A percentile compares a stretch with the other conserved stretches of the same genome.
These are phyloP conservation scores for Epistrophe grossulariae DNA, from an alignment of 2,888 invertebrate genomes.

Conservation along the genomic window DNA sequence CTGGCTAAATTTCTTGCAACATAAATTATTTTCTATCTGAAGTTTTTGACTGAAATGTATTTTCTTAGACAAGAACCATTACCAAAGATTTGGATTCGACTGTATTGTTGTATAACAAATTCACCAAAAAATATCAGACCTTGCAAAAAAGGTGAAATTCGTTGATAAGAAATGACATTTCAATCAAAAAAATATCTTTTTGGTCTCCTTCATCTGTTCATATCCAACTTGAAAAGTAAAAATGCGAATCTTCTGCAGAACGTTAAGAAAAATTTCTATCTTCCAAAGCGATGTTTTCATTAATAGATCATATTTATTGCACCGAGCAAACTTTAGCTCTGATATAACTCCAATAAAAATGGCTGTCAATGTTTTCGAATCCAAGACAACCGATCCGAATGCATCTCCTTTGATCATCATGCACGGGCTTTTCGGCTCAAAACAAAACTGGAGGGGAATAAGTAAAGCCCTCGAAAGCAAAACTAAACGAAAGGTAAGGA, in stretches of 20 bases:
- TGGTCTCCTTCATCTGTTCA: not conserved
- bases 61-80: not conserved
- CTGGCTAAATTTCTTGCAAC: too few species aligned
- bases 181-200: not conserved
- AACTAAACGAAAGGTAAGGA: constrained; percentile 86
- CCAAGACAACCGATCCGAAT: constrained; percentile 79
- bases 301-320: constrained; percentile 5
- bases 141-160: not conserved
- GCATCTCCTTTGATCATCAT: constrained; percentile 90
- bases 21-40: too few species aligned
- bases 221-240: not conserved
- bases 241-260: constrained; percentile 35
- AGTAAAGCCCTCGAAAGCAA: constrained; percentile 87
- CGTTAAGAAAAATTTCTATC: constrained; percentile 1
- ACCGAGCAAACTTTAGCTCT: constrained; percentile 32
- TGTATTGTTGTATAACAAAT: not conserved
- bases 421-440: constrained; percentile 95
- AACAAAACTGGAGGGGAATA: constrained; percentile 93
- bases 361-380: constrained; percentile 88
- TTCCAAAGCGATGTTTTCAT: not conserved
- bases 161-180: constrained; percentile 21
- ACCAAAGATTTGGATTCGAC: not conserved
- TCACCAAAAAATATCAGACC: not conserved
- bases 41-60: not conserved
- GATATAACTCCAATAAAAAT: constrained; percentile 85